These are phyloP conservation scores for Thrips palmi DNA, from an alignment of 1,140 invertebrate genomes.

Conservation along the genomic window DNA sequence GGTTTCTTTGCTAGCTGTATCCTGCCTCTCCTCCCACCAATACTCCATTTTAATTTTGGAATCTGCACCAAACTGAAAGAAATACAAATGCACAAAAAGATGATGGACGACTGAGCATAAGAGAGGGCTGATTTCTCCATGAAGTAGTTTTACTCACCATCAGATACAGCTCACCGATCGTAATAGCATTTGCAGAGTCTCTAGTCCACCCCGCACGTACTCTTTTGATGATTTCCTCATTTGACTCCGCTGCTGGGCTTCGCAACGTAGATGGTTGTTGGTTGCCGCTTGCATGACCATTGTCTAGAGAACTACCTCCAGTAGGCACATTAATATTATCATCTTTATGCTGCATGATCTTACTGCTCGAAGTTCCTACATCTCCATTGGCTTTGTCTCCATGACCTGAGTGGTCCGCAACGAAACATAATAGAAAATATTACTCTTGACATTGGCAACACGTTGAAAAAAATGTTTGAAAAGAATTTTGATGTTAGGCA, in stretches of 20 bases:
- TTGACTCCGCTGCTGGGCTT: constrained; percentile 9
- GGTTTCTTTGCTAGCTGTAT: constrained; percentile 13
- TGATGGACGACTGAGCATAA: constrained; percentile 10
- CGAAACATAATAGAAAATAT: too few species aligned
- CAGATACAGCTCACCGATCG: constrained; percentile 76
- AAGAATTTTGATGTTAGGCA: too few species aligned
- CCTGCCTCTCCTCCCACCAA: constrained; percentile 43
- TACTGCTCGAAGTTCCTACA: not conserved
- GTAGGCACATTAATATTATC: constrained; percentile 14
- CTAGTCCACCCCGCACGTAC: constrained; percentile 62
- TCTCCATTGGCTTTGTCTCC: not conserved
- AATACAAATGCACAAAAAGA: constrained; percentile 6
- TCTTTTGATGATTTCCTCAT: constrained; percentile 28
- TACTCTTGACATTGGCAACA: too few species aligned
- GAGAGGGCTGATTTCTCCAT: not conserved
- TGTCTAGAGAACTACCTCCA: constrained; percentile 16
- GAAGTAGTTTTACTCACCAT: constrained; percentile 34
- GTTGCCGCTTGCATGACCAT: not conserved
- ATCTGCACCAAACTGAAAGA: constrained; percentile 49
- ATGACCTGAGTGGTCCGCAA: constrained; percentile 10
- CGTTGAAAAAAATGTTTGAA: too few species aligned
- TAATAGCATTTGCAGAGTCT: constrained; percentile 51
- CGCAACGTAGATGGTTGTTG: not conserved
- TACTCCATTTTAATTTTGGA: constrained; percentile 66
- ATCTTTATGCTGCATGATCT: not conserved